Base-by-base conservation (phyloP, 2,888 invertebrate species). In the Cetonia aurata region DNA sequence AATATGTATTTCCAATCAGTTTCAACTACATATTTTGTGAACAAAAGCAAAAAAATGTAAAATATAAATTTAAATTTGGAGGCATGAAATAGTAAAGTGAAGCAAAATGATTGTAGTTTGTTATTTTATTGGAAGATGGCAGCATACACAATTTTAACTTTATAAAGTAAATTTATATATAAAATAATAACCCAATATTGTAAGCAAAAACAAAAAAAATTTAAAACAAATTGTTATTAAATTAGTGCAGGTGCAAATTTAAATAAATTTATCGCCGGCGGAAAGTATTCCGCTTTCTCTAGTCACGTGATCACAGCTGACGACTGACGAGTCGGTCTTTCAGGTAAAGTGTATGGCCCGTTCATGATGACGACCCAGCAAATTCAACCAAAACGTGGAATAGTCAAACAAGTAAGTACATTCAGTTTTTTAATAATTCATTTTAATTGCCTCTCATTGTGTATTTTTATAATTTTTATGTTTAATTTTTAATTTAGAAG, bases 341-440 rank as follows among this genome's bases (percentile, higher is more conserved):
- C 71, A 62, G 68, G 60, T 41, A 69, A 59, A 62, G 75, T 75
- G 75, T 72, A 77, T 77, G 79, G 91, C 92, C 67, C 91, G 91
- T 84, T 91, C 83, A 82, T 78, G 82, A 84, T 84, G 84, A 83
- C 83, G 82, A 82, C 85, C 80, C 86, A 83, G 78, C 83, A 85
- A 81, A 60, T 60, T 52, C 84, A 84, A 76, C 82, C 82, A 76
- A 86, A 86, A 83, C 84, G 85, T 80, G 89, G 89, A 77, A 87
- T 88, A 80, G 88, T 90, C 71, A 90, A 90, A 83, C 88, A 89
- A 86, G 90, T 89, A 82, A 85, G 83, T 81, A 25, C 9, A 10
- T 37, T 37, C 6, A 6, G 9, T 37, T 37, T 37, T 37, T 6
- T 37, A 6, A 37, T 37, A 37, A 37, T 4, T 4, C 37, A 37